Evolutionary conservation across 2,888 invertebrate genomes (phyloP).

Genomic region (Congeria kusceri): DNA sequence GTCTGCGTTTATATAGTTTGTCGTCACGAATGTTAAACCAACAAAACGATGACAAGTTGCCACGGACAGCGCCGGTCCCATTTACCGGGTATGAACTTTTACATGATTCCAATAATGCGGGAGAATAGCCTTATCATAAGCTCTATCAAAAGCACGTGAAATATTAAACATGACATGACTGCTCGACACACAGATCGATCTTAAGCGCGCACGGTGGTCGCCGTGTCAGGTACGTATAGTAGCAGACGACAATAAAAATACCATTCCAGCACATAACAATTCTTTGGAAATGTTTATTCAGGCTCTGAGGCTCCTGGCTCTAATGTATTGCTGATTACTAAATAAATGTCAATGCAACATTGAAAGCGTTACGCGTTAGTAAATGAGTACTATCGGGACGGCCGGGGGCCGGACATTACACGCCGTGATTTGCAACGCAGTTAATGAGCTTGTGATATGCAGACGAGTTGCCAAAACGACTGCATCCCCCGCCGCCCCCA

Average conservation of each 20-base stretch:
- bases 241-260: slow-evolving; percentile 2
- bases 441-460: too few species aligned
- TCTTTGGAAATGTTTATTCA: too few species aligned
- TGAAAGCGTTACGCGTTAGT: too few species aligned
- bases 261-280: too few species aligned
- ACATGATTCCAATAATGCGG: slow-evolving; percentile 41
- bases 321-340: too few species aligned
- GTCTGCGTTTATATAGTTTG: slow-evolving; percentile 35
- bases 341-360: too few species aligned
- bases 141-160: slow-evolving; percentile 65
- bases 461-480: too few species aligned
- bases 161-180: slow-evolving; percentile 64
- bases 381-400: too few species aligned
- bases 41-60: slow-evolving; percentile 60
- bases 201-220: slow-evolving; percentile 7
- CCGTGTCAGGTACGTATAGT: slow-evolving; percentile 6
- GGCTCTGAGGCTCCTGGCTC: too few species aligned
- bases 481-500: too few species aligned
- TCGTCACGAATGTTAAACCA: slow-evolving; percentile 39
- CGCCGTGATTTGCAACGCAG: too few species aligned
- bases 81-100: neutral
- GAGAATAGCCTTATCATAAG: slow-evolving; percentile 62
- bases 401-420: too few species aligned
- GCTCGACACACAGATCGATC: slow-evolving; percentile 46
- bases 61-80: neutral